These are phyloP conservation scores for Nomia melanderi DNA, from an alignment of 1,140 invertebrate species.

Conservation along the genomic window DNA sequence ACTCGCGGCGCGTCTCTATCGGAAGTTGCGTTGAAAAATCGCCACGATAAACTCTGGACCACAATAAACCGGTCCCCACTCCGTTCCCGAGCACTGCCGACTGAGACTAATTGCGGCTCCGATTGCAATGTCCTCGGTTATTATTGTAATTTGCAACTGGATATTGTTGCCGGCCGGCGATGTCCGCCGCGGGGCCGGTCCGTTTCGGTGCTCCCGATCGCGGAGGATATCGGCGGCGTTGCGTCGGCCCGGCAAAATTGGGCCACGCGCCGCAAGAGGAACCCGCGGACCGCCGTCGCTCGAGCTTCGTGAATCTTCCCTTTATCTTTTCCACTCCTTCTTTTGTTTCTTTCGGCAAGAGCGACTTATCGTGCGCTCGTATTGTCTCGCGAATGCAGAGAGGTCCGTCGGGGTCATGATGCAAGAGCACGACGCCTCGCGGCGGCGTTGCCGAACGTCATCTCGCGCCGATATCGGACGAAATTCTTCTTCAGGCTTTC, in stretches of 20 bases:
- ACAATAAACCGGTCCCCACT: conserved; percentile 60
- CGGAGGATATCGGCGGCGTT: neutral
- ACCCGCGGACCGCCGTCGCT: neutral
- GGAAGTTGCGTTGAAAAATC: conserved; percentile 60
- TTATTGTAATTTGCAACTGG: conserved; percentile 71
- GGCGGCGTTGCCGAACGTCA: conserved; percentile 16
- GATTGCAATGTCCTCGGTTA: conserved; percentile 71
- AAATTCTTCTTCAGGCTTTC: too few species aligned
- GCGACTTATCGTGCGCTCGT: conserved; percentile 29
- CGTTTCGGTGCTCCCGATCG: conserved; percentile 20
- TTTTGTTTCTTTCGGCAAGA: neutral
- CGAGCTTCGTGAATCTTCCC: neutral
- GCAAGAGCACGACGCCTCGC: conserved; percentile 49
- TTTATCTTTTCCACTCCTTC: neutral
- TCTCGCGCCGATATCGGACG: neutral
- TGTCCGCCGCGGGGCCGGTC: neutral
- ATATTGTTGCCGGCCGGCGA: conserved; percentile 48
- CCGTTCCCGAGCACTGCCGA: conserved; percentile 50
- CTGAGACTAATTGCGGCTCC: conserved; percentile 73
- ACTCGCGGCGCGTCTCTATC: conserved; percentile 51
- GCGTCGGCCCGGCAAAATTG: neutral
- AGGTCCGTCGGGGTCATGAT: conserved; percentile 58
- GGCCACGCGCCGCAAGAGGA: neutral
- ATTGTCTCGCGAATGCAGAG: conserved; percentile 39
- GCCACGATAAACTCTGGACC: conserved; percentile 60